A percentile compares a stretch with the other conserved stretches of the same genome.
Conservation (phyloP, 2,888 invertebrate genomes). For the Mythimna ferrago region DNA sequence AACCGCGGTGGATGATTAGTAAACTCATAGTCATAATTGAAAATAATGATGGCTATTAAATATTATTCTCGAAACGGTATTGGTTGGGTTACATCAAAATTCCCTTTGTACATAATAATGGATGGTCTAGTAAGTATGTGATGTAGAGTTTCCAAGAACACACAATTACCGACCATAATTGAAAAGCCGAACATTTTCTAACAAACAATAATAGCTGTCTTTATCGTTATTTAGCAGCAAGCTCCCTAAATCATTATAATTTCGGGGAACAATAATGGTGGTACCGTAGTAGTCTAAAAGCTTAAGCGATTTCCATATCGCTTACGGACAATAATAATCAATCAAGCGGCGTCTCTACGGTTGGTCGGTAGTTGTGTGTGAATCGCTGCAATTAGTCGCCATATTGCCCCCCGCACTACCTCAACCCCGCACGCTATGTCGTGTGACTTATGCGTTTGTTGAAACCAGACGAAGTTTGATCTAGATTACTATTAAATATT, state of each 20-base stretch:
- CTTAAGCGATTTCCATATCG: conserved; percentile 73
- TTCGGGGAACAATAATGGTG: conserved; percentile 52
- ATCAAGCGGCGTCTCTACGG: conserved; percentile 77
- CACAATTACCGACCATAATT: conserved; percentile 37
- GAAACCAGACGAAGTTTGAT: conserved; percentile 55
- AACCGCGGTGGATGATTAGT: background rate
- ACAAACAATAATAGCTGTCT: conserved; percentile 40
- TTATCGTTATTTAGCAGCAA: conserved; percentile 50
- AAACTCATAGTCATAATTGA: background rate
- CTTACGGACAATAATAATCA: conserved; percentile 79
- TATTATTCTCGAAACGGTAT: background rate
- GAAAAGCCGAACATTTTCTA: conserved; percentile 44
- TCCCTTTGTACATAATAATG: conserved; percentile 7
- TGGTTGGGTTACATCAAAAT: background rate
- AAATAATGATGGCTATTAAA: conserved; percentile 17
- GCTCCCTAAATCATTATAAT: conserved; percentile 55
- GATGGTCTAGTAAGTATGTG: background rate
- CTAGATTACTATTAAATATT: conserved; percentile 55
- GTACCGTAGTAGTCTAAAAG: conserved; percentile 65
- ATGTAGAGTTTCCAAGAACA: conserved; percentile 3
- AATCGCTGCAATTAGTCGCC: conserved; percentile 85
- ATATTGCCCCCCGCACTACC: conserved; percentile 68
- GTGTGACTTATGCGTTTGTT: conserved; percentile 64
- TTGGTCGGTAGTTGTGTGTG: conserved; percentile 78
- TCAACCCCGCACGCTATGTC: conserved; percentile 36